These are phyloP conservation scores for Halichoeres trimaculatus DNA, from an alignment of 2,113 vertebrate species.

Conservation along the genomic window DNA sequence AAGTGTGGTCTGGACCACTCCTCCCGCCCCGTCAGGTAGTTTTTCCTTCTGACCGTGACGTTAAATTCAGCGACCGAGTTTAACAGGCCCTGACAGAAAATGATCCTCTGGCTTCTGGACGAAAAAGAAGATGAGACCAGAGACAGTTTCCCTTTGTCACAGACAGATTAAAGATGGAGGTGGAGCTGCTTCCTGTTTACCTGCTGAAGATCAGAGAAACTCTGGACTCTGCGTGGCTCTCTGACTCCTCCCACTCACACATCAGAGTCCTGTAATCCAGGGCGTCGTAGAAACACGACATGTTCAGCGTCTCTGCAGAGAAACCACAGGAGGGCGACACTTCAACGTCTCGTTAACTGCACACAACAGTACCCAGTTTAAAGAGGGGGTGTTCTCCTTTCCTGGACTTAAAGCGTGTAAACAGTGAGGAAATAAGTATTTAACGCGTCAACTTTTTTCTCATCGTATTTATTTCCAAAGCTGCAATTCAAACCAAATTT, in stretches of 20 bases:
- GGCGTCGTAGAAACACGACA: conserved; percentile 43
- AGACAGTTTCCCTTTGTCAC: too few species aligned
- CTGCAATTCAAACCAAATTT: too few species aligned
- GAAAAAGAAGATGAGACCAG: too few species aligned
- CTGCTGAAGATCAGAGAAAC: conserved; percentile 47
- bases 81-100: conserved; percentile 22
- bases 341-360: too few species aligned
- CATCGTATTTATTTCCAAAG: too few species aligned
- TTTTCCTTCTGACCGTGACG: conserved; percentile 28
- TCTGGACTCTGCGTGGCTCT: background rate
- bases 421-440: too few species aligned
- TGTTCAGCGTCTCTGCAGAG: conserved; percentile 38
- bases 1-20: conserved; percentile 42
- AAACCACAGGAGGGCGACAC: background rate
- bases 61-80: background rate
- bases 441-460: too few species aligned
- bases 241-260: conserved; percentile 29
- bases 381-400: too few species aligned
- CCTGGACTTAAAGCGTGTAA: too few species aligned
- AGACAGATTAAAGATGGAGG: too few species aligned
- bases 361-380: too few species aligned
- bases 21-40: background rate
- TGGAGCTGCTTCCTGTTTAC: too few species aligned
- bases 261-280: background rate
- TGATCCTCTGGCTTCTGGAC: background rate